phyloP scores from a whole-genome alignment of 2,888 invertebrate species.

The Ommatoiulus sabulosus region DNA sequence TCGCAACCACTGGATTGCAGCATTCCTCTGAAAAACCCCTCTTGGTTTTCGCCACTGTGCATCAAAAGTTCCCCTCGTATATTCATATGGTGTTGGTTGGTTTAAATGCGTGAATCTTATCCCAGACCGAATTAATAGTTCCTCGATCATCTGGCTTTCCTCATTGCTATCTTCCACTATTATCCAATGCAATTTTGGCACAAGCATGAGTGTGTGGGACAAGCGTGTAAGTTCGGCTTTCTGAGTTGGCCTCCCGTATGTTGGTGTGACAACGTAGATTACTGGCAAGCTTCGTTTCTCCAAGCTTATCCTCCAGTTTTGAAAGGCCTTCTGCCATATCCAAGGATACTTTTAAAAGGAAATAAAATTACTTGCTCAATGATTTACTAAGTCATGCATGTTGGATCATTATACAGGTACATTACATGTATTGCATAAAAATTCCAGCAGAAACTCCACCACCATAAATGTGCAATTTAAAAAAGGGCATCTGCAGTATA shows the following conservation, averaged over 20 bases:
- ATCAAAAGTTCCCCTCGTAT: constrained; percentile 77
- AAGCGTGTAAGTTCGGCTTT: constrained; percentile 93
- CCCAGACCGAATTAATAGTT: constrained; percentile 77
- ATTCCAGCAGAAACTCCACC: no score
- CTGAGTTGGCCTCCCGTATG: constrained; percentile 87
- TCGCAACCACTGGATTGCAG: constrained; percentile 84
- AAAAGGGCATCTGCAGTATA: no score
- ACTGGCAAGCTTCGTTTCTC: constrained; percentile 70
- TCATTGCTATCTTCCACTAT: constrained; percentile 85
- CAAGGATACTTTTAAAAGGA: neutral
- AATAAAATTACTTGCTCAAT: neutral
- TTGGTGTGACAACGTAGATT: constrained; percentile 93
- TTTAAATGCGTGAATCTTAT: constrained; percentile 77
- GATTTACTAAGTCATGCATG: neutral
- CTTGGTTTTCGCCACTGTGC: constrained; percentile 84
- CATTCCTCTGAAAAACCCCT: constrained; percentile 91
- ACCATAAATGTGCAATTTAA: no score
- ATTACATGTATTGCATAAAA: no score
- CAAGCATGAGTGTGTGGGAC: constrained; percentile 85
- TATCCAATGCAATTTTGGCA: constrained; percentile 93
- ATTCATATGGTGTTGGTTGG: constrained; percentile 77
- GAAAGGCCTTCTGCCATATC: neutral
- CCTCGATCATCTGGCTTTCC: constrained; percentile 79
- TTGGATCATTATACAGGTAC: no score
- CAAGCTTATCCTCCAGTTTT: neutral